Evolutionary conservation across 2,113 vertebrate genomes (phyloP), one percentile per base, ranked within the genome.

Genomic region (Ploceus nigricollis): DNA sequence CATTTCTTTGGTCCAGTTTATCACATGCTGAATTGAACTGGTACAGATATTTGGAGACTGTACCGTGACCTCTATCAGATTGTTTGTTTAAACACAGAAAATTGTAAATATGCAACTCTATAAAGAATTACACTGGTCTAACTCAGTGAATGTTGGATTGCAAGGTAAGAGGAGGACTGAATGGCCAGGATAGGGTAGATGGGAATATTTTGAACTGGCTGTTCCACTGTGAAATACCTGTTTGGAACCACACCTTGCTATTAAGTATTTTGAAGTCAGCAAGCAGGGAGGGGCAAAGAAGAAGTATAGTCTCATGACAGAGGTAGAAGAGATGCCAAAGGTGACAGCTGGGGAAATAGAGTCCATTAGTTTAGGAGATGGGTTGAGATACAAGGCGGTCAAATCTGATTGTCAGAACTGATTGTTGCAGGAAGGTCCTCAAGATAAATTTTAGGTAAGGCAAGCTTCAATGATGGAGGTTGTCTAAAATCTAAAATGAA

Each of bases 241-340:
- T 66, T 92, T 61, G 71, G 54, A 92, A 58, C 95, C 94, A 95
- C 94, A 81, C 96, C 95, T 94, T 92, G 95, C 66, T 91, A 86
- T 93, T 94, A 93, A 87, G 64, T 61, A 13, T 50, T 70, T 65
- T 61, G 22, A 70, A 92, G 90, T 89, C 80, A 93, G 15, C 47
- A 93, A 72, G 47, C 69, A 89, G 64, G 92, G 86, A 86, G 64
- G 56, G 71, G 48, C 39, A 8, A 58, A 54, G 8, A 17, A 81
- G 87, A 73, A 92, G 54, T 82, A 25, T 0, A 66, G 71, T 85
- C 37, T 94, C 13, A 53, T 60, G 53, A 86, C 22, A n/a, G 72
- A 65, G 47, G 64, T 8, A 66, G 47, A 61, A 90, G 42, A 65
- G 28, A 73, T 94, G 66, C 33, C 85, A 90, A 54, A 82, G 40